Evolutionary conservation across 2,113 vertebrate genomes (phyloP).

Genomic region (Pygoscelis antarcticus): DNA sequence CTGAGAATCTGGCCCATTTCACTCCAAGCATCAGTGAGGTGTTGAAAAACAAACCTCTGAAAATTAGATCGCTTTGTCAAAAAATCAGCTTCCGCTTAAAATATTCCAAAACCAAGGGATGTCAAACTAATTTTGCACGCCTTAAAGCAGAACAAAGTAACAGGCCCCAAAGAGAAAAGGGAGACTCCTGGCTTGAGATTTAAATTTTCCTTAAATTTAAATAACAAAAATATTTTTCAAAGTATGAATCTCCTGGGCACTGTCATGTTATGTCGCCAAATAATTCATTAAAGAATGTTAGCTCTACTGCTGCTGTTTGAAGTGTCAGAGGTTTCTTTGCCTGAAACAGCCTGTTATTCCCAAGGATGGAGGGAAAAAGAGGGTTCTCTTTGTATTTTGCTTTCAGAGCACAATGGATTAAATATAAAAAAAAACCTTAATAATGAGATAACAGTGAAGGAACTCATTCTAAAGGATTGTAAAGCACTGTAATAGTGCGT

Average conservation of each 20-base stretch:
- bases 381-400: background rate
- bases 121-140: background rate
- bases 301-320: slow-evolving; percentile 12
- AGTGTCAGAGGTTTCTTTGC: slow-evolving; percentile 2
- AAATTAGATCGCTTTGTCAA: background rate
- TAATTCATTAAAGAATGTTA: slow-evolving; percentile 11
- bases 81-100: background rate
- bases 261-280: background rate
- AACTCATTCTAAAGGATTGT: background rate
- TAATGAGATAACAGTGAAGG: background rate
- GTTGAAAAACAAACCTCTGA: background rate
- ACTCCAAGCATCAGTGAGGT: background rate
- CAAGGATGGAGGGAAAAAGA: background rate
- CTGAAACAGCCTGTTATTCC: background rate
- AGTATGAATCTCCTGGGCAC: background rate
- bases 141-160: slow-evolving; percentile 17
- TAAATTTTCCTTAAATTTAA: slow-evolving; percentile 4
- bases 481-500: background rate
- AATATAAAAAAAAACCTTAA: background rate
- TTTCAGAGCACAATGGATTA: background rate
- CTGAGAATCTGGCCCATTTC: background rate
- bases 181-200: background rate
- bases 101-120: background rate
- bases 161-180: background rate
- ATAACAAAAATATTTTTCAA: slow-evolving; percentile 23